Conservation (phyloP, 2,797 vertebrate species). For the Peromyscus attwateri region DNA sequence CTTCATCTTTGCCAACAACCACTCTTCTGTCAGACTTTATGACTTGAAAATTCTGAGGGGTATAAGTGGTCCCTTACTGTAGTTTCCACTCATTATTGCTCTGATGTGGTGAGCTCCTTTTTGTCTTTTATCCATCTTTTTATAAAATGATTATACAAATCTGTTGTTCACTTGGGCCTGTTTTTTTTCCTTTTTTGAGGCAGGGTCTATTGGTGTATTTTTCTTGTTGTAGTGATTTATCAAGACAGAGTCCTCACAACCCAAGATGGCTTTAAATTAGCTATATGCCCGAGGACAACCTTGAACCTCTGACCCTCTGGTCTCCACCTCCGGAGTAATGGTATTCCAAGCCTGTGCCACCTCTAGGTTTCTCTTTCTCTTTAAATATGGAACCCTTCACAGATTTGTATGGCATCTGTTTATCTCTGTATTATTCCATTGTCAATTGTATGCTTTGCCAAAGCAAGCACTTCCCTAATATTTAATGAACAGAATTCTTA, state of each 20-base stretch:
- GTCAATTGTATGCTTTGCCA: background rate
- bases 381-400: background rate
- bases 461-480: background rate
- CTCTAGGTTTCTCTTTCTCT: background rate
- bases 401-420: background rate
- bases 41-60: background rate
- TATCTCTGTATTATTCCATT: background rate
- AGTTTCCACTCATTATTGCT: background rate
- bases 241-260: background rate
- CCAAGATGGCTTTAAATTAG: background rate
- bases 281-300: background rate
- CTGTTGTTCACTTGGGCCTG: background rate
- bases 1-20: background rate
- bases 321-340: background rate
- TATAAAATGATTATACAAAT: background rate
- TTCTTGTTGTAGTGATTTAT: background rate
- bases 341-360: background rate
- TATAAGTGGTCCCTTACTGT: background rate
- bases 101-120: background rate
- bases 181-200: background rate
- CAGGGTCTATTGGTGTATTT: background rate
- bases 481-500: background rate
- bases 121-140: background rate
- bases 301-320: background rate
- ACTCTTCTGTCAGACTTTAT: background rate